Conservation (phyloP, 2,888 invertebrate species). For the Parnassius smintheus region DNA sequence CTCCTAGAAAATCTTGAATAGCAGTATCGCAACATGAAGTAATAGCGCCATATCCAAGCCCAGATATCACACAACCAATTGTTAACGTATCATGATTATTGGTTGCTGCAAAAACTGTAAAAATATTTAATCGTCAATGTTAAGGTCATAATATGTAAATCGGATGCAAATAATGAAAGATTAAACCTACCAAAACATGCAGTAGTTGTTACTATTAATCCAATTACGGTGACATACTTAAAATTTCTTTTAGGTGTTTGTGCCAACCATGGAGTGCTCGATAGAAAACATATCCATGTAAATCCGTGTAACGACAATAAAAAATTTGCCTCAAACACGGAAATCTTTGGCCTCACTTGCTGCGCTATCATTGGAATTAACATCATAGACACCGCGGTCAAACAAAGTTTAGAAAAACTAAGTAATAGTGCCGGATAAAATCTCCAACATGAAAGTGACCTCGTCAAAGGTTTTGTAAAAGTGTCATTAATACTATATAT, state of each 20-base stretch:
- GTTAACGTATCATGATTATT: constrained; percentile 69
- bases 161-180: background rate
- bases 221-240: constrained; percentile 61
- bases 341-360: constrained; percentile 60
- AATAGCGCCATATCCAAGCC: constrained; percentile 74
- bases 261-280: constrained; percentile 69
- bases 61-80: constrained; percentile 73
- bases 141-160: too few relatives aligned
- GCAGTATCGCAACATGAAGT: constrained; percentile 71
- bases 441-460: constrained; percentile 68
- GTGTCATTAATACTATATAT: constrained; percentile 68
- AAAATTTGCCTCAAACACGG: constrained; percentile 64
- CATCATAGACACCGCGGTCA: constrained; percentile 59
- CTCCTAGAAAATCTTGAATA: constrained; percentile 71
- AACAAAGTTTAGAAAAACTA: constrained; percentile 57
- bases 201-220: constrained; percentile 56
- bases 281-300: constrained; percentile 72
- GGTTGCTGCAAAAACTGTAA: constrained; percentile 63
- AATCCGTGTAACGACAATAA: constrained; percentile 69
- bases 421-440: constrained; percentile 72
- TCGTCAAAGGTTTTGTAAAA: constrained; percentile 67
- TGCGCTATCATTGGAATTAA: constrained; percentile 64
- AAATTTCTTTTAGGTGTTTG: constrained; percentile 71
- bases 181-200: constrained; percentile 63
- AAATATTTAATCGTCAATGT: constrained; percentile 7